Percentiles rank a stretch among this genome's conserved stretches.
Conservation (phyloP, 2,888 invertebrate species). For the Esperia sulphurella region DNA sequence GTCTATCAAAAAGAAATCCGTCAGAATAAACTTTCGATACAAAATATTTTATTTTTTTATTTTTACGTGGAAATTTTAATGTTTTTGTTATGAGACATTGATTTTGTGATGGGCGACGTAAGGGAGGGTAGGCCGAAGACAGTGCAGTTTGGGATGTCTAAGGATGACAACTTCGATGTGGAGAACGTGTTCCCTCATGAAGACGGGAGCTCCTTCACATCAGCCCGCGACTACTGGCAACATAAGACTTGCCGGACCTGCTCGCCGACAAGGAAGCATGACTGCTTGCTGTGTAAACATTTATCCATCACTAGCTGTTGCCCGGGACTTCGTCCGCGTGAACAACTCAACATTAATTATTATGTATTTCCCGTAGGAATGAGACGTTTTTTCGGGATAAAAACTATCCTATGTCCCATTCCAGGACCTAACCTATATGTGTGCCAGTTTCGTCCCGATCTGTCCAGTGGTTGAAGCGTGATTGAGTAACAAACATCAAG, state of each 20-base stretch:
- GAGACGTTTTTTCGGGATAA: no score
- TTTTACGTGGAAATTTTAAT: conserved; percentile 39
- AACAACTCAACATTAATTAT: no score
- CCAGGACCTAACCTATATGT: no score
- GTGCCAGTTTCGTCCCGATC: no score
- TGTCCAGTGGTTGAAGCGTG: no score
- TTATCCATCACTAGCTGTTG: neutral
- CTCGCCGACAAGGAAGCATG: conserved; percentile 25
- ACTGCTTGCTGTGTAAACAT: conserved; percentile 33
- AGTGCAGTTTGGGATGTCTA: conserved; percentile 58
- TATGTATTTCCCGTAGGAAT: no score
- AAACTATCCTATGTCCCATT: no score
- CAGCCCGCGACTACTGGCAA: conserved; percentile 61
- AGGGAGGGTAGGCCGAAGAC: conserved; percentile 55
- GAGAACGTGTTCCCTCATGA: conserved; percentile 27
- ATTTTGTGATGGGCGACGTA: conserved; percentile 34
- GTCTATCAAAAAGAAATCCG: conserved; percentile 12
- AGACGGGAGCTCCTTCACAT: conserved; percentile 47
- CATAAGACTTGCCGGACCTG: conserved; percentile 30
- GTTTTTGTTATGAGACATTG: conserved; percentile 22
- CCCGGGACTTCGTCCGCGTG: no score
- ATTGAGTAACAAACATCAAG: no score
- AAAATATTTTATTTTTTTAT: no score
- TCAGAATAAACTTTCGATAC: conserved; percentile 26
- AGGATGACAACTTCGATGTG: conserved; percentile 52